Evolutionary conservation across 92 coral and sea anemone species (phyloP).

Genomic region (Phenganax subtilis): DNA sequence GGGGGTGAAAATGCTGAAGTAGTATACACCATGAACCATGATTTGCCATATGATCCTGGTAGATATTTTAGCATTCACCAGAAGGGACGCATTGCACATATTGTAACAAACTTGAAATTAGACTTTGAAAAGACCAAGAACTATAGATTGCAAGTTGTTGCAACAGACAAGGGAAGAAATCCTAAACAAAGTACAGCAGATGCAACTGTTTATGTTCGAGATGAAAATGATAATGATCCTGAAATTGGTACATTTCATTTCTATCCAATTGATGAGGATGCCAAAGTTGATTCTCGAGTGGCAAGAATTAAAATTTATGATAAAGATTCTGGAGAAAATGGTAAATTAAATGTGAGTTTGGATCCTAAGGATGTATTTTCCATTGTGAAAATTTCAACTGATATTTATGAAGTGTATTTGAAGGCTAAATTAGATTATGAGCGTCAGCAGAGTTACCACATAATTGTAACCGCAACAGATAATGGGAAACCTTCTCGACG

Average conservation of each 20-base stretch:
- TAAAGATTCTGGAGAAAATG: slow-evolving; percentile 66
- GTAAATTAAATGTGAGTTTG: slow-evolving; percentile 60
- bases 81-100: slow-evolving; percentile 51
- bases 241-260: slow-evolving; percentile 51
- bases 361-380: slow-evolving; percentile 59
- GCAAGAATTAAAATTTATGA: slow-evolving; percentile 67
- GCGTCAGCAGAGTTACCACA: slow-evolving; percentile 52
- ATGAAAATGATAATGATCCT: slow-evolving; percentile 88
- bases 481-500: slow-evolving; percentile 60
- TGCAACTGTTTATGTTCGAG: slow-evolving; percentile 63
- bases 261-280: slow-evolving; percentile 62
- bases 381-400: slow-evolving; percentile 48
- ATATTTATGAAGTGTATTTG: slow-evolving; percentile 3
- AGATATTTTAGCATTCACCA: slow-evolving; percentile 53
- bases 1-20: slow-evolving; percentile 70
- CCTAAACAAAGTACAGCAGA: slow-evolving; percentile 37
- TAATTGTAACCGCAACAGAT: slow-evolving; percentile 71
- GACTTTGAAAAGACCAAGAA: slow-evolving; percentile 58
- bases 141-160: slow-evolving; percentile 63
- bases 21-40: slow-evolving; percentile 58
- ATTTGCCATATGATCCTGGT: slow-evolving; percentile 53
- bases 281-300: slow-evolving; percentile 47
- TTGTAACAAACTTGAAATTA: slow-evolving; percentile 46
- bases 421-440: slow-evolving; percentile 57
- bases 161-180: slow-evolving; percentile 53